These are phyloP conservation scores for Emydocephalus ijimae DNA, from an alignment of 2,113 vertebrate species.

Conservation along the genomic window DNA sequence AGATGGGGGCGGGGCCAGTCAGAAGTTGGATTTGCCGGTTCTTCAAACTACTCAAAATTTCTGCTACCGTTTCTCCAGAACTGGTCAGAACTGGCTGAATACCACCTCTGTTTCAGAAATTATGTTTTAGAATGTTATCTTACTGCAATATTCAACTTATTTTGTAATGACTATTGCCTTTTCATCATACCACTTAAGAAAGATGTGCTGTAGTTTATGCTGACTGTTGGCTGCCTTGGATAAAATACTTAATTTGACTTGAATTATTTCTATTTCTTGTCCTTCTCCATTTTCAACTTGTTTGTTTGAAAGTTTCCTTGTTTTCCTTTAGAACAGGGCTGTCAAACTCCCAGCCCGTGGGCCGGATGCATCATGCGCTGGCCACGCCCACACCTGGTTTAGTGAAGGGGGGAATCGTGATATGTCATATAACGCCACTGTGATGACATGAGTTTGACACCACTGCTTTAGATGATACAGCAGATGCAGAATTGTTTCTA, in stretches of 20 bases:
- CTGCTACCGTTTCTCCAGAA: no score
- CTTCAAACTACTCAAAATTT: no score
- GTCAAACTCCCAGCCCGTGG: no score
- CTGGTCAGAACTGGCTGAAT: no score
- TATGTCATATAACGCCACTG: no score
- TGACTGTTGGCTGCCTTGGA: constrained; percentile 42
- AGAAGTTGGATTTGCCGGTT: no score
- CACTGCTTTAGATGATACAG: no score
- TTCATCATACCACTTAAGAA: constrained; percentile 33
- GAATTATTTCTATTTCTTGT: neutral
- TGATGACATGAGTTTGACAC: no score
- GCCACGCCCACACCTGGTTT: no score
- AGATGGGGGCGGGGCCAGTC: no score
- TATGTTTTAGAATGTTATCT: neutral
- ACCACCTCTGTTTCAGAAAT: neutral
- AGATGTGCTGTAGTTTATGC: neutral
- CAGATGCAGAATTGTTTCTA: neutral
- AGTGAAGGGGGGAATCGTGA: no score
- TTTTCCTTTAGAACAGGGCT: neutral
- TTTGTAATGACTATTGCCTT: neutral
- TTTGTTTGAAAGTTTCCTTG: neutral
- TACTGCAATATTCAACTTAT: neutral
- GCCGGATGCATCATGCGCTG: no score
- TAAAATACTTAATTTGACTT: constrained; percentile 29
- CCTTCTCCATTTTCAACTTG: neutral